phyloP scores from a whole-genome alignment of 2,888 invertebrate genomes.

The Phengaris arion region DNA sequence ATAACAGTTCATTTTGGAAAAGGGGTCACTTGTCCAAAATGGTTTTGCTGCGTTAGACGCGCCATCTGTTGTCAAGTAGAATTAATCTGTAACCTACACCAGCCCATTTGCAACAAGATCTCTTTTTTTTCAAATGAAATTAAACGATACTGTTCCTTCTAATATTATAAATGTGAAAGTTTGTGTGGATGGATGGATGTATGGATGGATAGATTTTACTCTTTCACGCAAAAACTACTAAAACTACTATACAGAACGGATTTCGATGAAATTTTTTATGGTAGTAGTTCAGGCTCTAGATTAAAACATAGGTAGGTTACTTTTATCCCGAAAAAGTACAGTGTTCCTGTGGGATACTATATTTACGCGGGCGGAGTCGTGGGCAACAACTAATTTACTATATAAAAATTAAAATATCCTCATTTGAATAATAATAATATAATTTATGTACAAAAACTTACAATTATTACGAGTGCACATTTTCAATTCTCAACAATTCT shows the following conservation, averaged over 20 bases:
- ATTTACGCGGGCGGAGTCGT: too few species aligned
- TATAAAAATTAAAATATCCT: not conserved
- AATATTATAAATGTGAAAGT: too few species aligned
- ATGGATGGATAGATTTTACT: too few species aligned
- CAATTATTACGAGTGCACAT: not conserved
- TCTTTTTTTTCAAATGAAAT: not conserved
- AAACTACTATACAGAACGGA: too few species aligned
- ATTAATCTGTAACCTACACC: not conserved
- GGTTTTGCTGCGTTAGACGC: not conserved
- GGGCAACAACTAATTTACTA: not conserved
- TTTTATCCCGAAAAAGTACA: too few species aligned
- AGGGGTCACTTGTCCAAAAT: too few species aligned
- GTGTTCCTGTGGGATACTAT: too few species aligned
- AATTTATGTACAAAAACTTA: slow-evolving; percentile 13
- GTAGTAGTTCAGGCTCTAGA: too few species aligned
- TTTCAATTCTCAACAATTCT: not conserved
- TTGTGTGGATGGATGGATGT: too few species aligned
- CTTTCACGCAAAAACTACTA: not conserved
- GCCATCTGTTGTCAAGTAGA: not conserved
- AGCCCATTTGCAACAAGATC: not conserved
- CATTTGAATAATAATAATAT: not conserved
- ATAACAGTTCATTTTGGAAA: too few species aligned
- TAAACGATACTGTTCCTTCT: not conserved
- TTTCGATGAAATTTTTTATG: too few species aligned
- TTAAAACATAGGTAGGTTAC: too few species aligned